phyloP scores from a whole-genome alignment of 2,113 vertebrate genomes.

The Beaufortia kweichowensis region DNA sequence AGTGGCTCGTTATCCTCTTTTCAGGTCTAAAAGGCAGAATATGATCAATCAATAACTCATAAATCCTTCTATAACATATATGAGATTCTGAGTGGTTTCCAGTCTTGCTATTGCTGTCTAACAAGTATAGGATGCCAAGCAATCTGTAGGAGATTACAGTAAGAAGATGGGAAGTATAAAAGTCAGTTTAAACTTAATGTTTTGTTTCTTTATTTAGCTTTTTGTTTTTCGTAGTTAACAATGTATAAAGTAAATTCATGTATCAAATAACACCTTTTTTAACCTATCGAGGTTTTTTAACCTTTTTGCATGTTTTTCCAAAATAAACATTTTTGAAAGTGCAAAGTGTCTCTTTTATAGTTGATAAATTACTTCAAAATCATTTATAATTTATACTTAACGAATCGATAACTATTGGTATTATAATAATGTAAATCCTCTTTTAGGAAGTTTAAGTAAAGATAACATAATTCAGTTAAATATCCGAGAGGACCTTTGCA shows the following conservation, averaged over 20 bases:
- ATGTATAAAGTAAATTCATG: too few relatives aligned
- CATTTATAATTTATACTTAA: too few relatives aligned
- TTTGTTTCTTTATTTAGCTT: too few relatives aligned
- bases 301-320: too few relatives aligned
- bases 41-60: slow-evolving; percentile 43
- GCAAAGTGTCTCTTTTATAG: too few relatives aligned
- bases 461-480: neutral
- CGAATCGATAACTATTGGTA: neutral
- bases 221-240: too few relatives aligned
- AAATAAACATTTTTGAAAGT: too few relatives aligned
- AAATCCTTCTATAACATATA: slow-evolving; percentile 46
- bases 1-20: slow-evolving; percentile 40
- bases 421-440: neutral
- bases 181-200: too few relatives aligned
- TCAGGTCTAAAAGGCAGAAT: slow-evolving; percentile 49
- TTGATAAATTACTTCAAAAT: too few relatives aligned
- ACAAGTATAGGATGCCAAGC: slow-evolving; percentile 25
- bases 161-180: neutral
- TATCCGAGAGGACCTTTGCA: neutral
- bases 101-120: slow-evolving; percentile 7
- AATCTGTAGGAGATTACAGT: neutral
- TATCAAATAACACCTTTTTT: too few relatives aligned
- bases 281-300: too few relatives aligned
- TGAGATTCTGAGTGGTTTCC: slow-evolving; percentile 22
- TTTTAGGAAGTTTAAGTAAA: neutral